These are phyloP conservation scores for Hemiscyllium ocellatum DNA, from an alignment of 2,113 vertebrate species.

Conservation along the genomic window DNA sequence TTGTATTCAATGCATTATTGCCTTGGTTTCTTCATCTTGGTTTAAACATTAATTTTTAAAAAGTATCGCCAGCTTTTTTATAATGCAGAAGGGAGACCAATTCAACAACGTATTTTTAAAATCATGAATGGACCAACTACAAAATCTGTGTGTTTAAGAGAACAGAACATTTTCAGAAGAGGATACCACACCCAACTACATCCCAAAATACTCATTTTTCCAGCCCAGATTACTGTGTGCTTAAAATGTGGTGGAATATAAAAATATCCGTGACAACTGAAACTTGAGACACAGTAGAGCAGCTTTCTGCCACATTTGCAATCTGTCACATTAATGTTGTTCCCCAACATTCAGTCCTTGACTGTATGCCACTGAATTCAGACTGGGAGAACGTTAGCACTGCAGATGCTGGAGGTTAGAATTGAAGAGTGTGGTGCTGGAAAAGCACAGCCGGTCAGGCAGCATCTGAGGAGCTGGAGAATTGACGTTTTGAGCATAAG, in stretches of 20 bases:
- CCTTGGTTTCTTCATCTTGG: neutral
- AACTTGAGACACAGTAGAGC: neutral
- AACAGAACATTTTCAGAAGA: neutral
- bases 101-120: neutral
- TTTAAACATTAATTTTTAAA: neutral
- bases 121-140: neutral
- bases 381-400: too few relatives aligned
- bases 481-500: too few relatives aligned
- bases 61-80: neutral
- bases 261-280: neutral
- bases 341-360: neutral
- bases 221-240: neutral
- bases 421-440: too few relatives aligned
- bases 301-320: neutral
- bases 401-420: too few relatives aligned
- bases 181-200: neutral
- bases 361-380: neutral
- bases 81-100: neutral
- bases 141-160: neutral
- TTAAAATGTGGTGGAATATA: neutral
- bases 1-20: neutral
- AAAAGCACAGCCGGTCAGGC: too few relatives aligned
- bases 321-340: neutral
- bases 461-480: too few relatives aligned
- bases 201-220: neutral